Evolutionary conservation across 2,797 vertebrate species (phyloP), one percentile per base, ranked within the genome.

Genomic region (Schizopygopsis malacanthus): DNA sequence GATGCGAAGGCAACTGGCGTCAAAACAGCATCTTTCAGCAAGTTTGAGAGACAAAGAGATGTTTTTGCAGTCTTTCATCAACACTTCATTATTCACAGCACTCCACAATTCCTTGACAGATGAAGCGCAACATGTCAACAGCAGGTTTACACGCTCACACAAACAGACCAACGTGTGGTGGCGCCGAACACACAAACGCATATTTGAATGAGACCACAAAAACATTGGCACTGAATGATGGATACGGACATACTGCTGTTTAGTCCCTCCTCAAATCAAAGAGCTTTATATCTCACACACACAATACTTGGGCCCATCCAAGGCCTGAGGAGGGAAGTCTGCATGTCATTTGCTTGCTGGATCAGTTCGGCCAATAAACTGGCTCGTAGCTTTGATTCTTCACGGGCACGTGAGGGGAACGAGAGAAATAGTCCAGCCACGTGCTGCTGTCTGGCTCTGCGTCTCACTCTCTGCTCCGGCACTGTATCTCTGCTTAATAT

Each of bases 331-430:
- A 84, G 86, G 56, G 33, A 77, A 79, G 45, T 85, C 63, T 88
- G 87, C 39, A 75, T 84, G 82, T 85, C 84, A 81, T 85, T 81
- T 85, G 73, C 77, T 63, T 22, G 81, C 28, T 82, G 75, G 83
- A 85, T 69, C 63, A 18, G 16, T 87, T 86, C n/a, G 56, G 76
- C 65, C 65, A 82, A 84, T 90, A 82, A 87, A 82, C 81, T 81
- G 78, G 79, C 52, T 88, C 28, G 56, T 47, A 81, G 75, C 52
- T 82, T 41, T 79, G 61, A 85, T 88, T 84, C 61, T 88, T 82
- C 81, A 78, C 67, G 43, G 59, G 81, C 89, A 87, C 54, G 72
- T 88, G 83, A 87, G 33, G 33, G 41, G 39, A 84, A 87, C 1
- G 28, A 76, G 83, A 90, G 43, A 76, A 81, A 75, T 69, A 70